Evolutionary conservation across 2,797 vertebrate genomes (phyloP).

Genomic region (Anniella stebbinsi): DNA sequence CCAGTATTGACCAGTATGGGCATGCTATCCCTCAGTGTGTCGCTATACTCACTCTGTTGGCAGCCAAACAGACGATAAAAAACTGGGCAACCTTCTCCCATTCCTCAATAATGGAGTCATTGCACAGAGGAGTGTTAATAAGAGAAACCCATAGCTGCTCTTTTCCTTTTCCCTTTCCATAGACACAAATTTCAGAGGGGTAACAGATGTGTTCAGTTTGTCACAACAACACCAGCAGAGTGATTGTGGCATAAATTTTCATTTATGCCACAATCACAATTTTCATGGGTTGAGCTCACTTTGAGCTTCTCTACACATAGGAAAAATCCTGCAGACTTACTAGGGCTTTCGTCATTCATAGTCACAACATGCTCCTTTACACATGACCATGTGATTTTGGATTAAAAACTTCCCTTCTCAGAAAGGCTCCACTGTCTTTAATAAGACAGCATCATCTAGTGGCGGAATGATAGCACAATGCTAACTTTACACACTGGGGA

Average conservation of each 20-base stretch:
- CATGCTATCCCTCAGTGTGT: neutral
- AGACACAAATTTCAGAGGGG: neutral
- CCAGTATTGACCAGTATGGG: constrained; percentile 17
- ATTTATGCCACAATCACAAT: too few species aligned
- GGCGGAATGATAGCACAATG: too few species aligned
- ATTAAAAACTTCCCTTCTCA: too few species aligned
- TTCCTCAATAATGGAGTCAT: constrained; percentile 11
- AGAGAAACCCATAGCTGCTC: neutral
- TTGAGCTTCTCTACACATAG: neutral
- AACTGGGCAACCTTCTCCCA: neutral
- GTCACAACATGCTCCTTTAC: too few species aligned
- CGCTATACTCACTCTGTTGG: constrained; percentile 11
- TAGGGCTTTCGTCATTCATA: too few species aligned
- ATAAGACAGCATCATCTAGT: too few species aligned
- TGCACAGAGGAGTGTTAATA: neutral
- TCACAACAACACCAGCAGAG: neutral
- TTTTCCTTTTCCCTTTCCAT: neutral
- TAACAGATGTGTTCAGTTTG: neutral
- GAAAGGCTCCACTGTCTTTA: too few species aligned
- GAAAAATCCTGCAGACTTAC: too few species aligned
- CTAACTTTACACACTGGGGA: too few species aligned
- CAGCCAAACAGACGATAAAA: constrained; percentile 8
- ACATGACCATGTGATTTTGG: too few species aligned
- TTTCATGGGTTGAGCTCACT: neutral
- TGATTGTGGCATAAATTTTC: neutral